Evolutionary conservation across 2,797 vertebrate genomes (phyloP), one percentile per base, ranked within the genome.

Genomic region (Pampus argenteus): DNA sequence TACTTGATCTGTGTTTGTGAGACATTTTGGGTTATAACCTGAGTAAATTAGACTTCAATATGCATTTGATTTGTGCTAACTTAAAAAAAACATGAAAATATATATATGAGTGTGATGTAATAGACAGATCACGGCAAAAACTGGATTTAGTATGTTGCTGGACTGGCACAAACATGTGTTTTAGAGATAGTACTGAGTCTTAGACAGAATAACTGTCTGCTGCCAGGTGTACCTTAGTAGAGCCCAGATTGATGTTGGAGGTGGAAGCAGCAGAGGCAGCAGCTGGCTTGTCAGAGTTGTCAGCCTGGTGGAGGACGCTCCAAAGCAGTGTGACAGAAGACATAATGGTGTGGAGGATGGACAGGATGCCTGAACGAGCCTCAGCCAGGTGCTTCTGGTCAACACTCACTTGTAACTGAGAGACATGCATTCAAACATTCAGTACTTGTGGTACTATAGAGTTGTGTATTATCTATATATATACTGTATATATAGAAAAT

Each of bases 291-390:
- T 99, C 98, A 0, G 97, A 96, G 85, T 86, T 96, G 88, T 99
- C 98, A 3, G 96, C 97, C 82, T 97, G 96, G 75, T 97, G 95
- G 55, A 99, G 94, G 51, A 98, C 90, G 55, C 96, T 98, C 98
- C 98, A 99, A 17, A 99, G 94, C 79, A 98, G 86, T 0, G 98
- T 98, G 86, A 99, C 98, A 0, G 98, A 99, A 1, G 98, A 97
- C 97, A 99, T 97, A 86, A 99, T 99, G 92, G 98, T 97, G 85
- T 98, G 97, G 64, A 99, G 95, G 80, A 99, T 97, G 18, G 97
- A 99, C 1, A 99, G 95, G 82, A 99, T 98, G 23, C 97, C 98
- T 56, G 95, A 96, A 38, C 98, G 97, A 7, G 97, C 98, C 90
- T 99, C 98, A 7, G 96, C 85, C 72, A 99, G 91, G 86, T 99